Evolutionary conservation across 37 sponge, comb jelly and placozoan species (phyloP), one percentile per base, ranked within the genome.

Genomic region (Bolinopsis microptera): DNA sequence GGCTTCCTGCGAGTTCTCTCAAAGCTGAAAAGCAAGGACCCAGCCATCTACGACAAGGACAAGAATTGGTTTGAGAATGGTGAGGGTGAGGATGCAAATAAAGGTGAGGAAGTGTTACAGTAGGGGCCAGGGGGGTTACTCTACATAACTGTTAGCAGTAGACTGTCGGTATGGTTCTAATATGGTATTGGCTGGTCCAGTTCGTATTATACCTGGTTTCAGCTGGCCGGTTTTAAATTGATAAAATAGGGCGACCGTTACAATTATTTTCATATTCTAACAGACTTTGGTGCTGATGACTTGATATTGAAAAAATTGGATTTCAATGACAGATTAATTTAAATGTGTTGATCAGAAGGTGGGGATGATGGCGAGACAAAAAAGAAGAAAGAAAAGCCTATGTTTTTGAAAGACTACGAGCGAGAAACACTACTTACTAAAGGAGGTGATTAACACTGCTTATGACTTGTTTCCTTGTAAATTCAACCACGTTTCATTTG

Each of bases 401-500:
- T 97, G 61, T 96, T 80, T 90, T 93, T 98, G 86, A 95, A 95
- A 27, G 98, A 98, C 92, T 98, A 95, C 92, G 98, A 98, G 92
- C 93, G 98, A 41, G 69, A 97, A 77, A 70, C 76, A 34, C 92
- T 98, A 8, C 94, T 97, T 24, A 94, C 95, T 92, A 96, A 92
- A 83, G 97, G 97, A 76, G 93, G 88, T 93, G n/a, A n/a, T n/a
- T 94, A n/a, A 80, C 69, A 8, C n/a, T 69, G 27, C 25, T n/a
- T n/a, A n/a, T n/a, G n/a, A n/a, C 26, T 40, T 16, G 28, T 25
- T 22, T 38, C 2, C n/a, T n/a, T n/a, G n/a, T n/a, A n/a, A n/a
- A n/a, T n/a, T n/a, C n/a, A n/a, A n/a, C n/a, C n/a, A n/a, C n/a
- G n/a, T n/a, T n/a, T n/a, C n/a, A n/a, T n/a, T n/a, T n/a, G n/a